A percentile compares a stretch with the other conserved stretches of the same genome.
Conservation (phyloP, 2,113 vertebrate genomes). For the Psophia crepitans region DNA sequence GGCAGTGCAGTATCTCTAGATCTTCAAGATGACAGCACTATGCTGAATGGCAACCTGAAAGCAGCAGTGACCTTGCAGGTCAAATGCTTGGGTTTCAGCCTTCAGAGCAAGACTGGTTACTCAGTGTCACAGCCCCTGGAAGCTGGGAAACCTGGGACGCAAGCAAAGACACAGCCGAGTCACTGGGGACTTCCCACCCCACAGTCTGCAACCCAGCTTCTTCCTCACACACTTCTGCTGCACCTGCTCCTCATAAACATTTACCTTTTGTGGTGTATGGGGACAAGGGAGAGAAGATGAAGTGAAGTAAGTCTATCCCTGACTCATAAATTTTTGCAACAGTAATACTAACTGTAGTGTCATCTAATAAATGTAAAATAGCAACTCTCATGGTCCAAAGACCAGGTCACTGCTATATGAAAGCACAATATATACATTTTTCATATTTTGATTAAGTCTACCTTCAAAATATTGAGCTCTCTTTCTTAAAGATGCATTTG, state of each 20-base stretch:
- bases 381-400: neutral
- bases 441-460: neutral
- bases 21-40: neutral
- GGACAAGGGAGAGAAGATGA: neutral
- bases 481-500: neutral
- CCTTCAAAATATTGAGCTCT: neutral
- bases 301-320: neutral
- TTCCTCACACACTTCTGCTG: rapidly evolving
- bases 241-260: neutral
- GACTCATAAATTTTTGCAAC: neutral
- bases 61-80: neutral
- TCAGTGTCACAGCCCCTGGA: neutral
- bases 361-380: neutral
- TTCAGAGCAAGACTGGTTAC: neutral
- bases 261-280: neutral
- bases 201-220: neutral
- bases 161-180: neutral
- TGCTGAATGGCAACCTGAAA: neutral
- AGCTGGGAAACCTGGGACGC: neutral
- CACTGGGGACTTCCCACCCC: neutral
- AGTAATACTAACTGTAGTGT: neutral
- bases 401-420: neutral
- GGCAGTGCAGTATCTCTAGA: neutral
- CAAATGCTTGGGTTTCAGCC: neutral
- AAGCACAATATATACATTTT: neutral